A percentile compares a stretch with the other conserved stretches of the same genome.
Evolutionary conservation across 2,113 vertebrate species (phyloP).

Genomic region (Psittacus erithacus): DNA sequence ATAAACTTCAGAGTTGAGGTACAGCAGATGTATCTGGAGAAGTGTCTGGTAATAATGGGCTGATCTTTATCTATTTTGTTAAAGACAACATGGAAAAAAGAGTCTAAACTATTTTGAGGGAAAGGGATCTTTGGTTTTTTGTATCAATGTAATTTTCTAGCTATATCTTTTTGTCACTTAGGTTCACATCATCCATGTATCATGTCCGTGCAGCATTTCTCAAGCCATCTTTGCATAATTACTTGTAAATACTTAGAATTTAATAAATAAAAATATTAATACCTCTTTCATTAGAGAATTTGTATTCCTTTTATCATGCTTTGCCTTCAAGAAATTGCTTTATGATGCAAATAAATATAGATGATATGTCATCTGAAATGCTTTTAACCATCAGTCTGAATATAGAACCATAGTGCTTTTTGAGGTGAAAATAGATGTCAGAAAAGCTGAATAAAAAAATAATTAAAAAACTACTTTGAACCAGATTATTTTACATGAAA

Average conservation of each 20-base stretch:
- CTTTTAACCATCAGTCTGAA: neutral
- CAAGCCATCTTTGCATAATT: neutral
- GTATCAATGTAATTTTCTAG: neutral
- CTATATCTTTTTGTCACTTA: neutral
- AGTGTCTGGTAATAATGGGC: slow-evolving; percentile 51
- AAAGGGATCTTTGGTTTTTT: neutral
- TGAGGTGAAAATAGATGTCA: neutral
- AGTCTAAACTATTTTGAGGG: neutral
- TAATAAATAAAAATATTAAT: neutral
- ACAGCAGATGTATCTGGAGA: slow-evolving; percentile 54
- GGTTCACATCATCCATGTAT: neutral
- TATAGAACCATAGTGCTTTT: neutral
- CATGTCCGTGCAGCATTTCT: neutral
- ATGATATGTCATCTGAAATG: neutral
- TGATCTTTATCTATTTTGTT: slow-evolving; percentile 19
- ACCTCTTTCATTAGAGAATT: neutral
- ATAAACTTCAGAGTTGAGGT: slow-evolving; percentile 55
- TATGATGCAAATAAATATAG: neutral
- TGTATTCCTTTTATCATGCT: neutral
- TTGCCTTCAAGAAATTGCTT: slow-evolving; percentile 4
- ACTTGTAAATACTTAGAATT: neutral
- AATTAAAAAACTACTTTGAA: neutral
- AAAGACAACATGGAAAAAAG: neutral
- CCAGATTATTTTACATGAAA: neutral
- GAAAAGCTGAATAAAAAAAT: neutral